These are phyloP conservation scores for Clitarchus hookeri DNA, from an alignment of 2,888 invertebrate species.

Conservation along the genomic window DNA sequence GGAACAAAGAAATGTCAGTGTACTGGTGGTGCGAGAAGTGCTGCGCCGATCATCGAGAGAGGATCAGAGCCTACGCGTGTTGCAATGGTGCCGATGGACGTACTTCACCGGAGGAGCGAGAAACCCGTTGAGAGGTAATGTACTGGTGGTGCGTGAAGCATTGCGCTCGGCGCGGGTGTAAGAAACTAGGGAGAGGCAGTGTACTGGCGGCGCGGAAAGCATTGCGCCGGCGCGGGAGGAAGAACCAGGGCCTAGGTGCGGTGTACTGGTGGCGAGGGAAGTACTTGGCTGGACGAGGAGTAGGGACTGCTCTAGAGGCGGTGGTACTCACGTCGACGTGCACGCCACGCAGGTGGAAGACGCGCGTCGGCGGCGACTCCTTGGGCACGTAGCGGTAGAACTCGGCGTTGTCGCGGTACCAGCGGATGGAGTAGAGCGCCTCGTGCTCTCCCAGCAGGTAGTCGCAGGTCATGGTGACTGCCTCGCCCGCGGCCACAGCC, in stretches of 20 bases:
- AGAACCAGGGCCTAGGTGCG: too few relatives aligned
- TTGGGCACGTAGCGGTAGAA: constrained; percentile 77
- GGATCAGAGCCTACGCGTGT: neutral
- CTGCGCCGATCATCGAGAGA: neutral
- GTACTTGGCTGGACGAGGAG: too few relatives aligned
- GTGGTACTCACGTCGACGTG: constrained; percentile 70
- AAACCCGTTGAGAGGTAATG: neutral
- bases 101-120: neutral
- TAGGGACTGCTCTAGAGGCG: neutral
- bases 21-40: neutral
- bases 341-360: constrained; percentile 69
- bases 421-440: constrained; percentile 73
- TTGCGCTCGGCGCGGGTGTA: neutral
- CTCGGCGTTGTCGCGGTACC: constrained; percentile 74
- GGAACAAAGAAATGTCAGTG: neutral
- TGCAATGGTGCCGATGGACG: too few relatives aligned
- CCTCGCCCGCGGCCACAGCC: constrained; percentile 61
- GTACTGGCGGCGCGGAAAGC: neutral
- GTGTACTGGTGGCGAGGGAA: too few relatives aligned
- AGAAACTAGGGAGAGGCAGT: neutral
- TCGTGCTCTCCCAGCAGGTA: constrained; percentile 64
- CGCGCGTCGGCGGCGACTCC: constrained; percentile 70
- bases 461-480: constrained; percentile 61
- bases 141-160: neutral
- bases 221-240: neutral